Conservation (phyloP, 1,140 invertebrate species). For the Drosophila seguyi region DNA sequence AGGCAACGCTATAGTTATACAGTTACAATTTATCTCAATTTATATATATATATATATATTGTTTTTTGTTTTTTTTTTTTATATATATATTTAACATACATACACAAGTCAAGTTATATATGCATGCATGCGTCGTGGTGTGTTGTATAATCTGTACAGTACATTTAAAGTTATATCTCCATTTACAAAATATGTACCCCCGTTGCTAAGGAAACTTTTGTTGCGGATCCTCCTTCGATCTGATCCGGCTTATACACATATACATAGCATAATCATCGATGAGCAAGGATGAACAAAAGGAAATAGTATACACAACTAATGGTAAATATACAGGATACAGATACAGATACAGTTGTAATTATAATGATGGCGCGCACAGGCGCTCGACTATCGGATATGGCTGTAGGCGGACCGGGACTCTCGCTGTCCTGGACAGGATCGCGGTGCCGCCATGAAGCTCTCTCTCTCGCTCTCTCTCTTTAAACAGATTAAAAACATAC, state of each 20-base stretch:
- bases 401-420: not conserved
- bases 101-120: conserved; percentile 37
- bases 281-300: conserved; percentile 31
- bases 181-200: conserved; percentile 52
- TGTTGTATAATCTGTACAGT: conserved; percentile 67
- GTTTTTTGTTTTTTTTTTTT: conserved; percentile 1
- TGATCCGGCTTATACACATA: conserved; percentile 14
- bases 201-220: conserved; percentile 40
- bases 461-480: not conserved
- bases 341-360: conserved; percentile 32
- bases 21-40: conserved; percentile 44
- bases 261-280: conserved; percentile 28
- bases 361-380: conserved; percentile 40
- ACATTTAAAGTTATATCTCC: conserved; percentile 61
- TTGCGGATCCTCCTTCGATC: conserved; percentile 23
- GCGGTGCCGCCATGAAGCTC: conserved; percentile 20
- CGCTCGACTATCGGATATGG: conserved; percentile 26
- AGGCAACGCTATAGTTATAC: conserved; percentile 65
- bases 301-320: conserved; percentile 16
- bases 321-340: conserved; percentile 29
- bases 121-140: conserved; percentile 22
- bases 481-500: conserved; percentile 17
- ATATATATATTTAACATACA: conserved; percentile 34
- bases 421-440: conserved; percentile 19
- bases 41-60: conserved; percentile 30